Evolutionary conservation across 1,140 invertebrate species (phyloP).

Genomic region (Octopus bimaculoides): DNA sequence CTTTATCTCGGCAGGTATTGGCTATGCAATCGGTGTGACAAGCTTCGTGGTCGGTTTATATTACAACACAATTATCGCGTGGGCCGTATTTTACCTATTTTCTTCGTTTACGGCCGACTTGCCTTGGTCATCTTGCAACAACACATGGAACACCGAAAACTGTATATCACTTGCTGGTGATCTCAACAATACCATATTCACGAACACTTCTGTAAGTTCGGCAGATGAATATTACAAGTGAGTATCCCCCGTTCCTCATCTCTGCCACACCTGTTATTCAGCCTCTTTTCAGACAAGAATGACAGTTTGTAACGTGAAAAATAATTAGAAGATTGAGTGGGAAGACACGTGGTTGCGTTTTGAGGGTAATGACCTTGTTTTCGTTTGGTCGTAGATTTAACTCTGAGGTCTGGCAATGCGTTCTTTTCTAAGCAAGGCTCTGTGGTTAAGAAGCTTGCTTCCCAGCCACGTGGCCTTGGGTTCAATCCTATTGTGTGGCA

Average conservation of each 20-base stretch:
- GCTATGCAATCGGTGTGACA: constrained; percentile 93
- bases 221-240: constrained; percentile 41
- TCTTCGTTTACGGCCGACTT: constrained; percentile 63
- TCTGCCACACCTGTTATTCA: background rate
- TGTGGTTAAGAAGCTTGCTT: no score
- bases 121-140: constrained; percentile 89
- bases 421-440: no score
- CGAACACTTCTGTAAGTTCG: constrained; percentile 33
- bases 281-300: background rate
- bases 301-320: background rate
- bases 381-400: no score
- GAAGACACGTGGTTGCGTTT: no score
- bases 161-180: constrained; percentile 59
- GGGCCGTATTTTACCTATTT: constrained; percentile 88
- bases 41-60: constrained; percentile 97
- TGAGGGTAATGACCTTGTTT: no score
- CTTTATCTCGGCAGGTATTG: constrained; percentile 71
- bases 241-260: constrained; percentile 16
- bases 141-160: constrained; percentile 83
- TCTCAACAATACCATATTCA: constrained; percentile 28
- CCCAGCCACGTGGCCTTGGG: no score
- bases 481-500: no score
- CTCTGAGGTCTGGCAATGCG: no score
- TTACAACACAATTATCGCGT: constrained; percentile 97
- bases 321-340: no score